Evolutionary conservation across 2,797 vertebrate species (phyloP), one percentile per base, ranked within the genome.

Genomic region (Valencia hispanica): DNA sequence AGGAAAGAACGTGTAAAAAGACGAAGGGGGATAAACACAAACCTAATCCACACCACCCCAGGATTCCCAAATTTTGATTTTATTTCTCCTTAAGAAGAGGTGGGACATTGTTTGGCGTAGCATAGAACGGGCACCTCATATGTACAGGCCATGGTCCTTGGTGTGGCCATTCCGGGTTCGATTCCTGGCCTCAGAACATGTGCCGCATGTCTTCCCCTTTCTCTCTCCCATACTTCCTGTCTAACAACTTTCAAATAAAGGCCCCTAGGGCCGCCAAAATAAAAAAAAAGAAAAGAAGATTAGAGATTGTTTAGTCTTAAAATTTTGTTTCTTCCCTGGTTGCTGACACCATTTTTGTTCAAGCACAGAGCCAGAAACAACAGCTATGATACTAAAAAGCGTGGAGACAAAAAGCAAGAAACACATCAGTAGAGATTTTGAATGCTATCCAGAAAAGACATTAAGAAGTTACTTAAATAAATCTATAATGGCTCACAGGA

Each of bases 391-490:
- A 73, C 77, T 0, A 8, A 30, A 77, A 74, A 68, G n/a, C 27
- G 17, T 17, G 6, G 20, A 32, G n/a, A 25, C 55, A 25, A 72
- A 12, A 51, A 50, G 50, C 69, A 51, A 69, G 36, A 68, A 73
- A 88, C 89, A 92, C 84, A 65, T 86, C 79, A 82, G 86, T 81
- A 71, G 65, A 84, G 68, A 43, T 79, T 91, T 91, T 92, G 88
- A 92, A 90, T 50, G 70, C 68, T 77, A 71, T 95, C 93, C 92
- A 94, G 86, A 91, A 92, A 94, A 93, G 75, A 82, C 94, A 95
- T 95, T 93, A 92, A 87, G 91, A 89, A 91, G 90, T 93, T 92
- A 92, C 90, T 91, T 85, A 84, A 79, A 86, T 91, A 87, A 93
- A 93, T 91, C 84, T 89, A 94, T 94, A 92, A 93, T 68, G 86